Evolutionary conservation across 2,888 invertebrate species (phyloP), one percentile per base, ranked within the genome.

Genomic region (Apamea sordens): DNA sequence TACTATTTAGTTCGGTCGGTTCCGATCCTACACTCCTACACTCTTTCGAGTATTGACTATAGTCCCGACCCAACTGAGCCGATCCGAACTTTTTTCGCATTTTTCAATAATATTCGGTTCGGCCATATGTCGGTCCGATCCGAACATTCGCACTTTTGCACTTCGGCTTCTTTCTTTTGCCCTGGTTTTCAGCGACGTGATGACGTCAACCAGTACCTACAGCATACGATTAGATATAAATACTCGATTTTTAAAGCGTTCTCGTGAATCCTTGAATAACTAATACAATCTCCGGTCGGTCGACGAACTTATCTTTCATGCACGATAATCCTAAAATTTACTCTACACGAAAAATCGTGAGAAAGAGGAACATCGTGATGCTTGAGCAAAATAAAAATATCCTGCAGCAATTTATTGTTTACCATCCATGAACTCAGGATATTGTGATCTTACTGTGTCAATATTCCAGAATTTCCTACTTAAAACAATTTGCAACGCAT

Each of bases 391-490:
- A 61, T 2, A 64, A 36, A 76, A 63, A 73, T 71, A 73, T 76
- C 63, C 28, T 1, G 68, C 15, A 53, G 28, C 67, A 50, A 36
- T 24, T 72, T 77, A 74, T 44, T 67, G 73, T 68, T 65, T 61
- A 21, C 21, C 10, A 32, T 65, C 50, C 41, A 50, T 18, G 8
- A 56, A 47, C 8, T 64, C 61, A 73, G 63, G 32, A 79, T 82
- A 73, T 73, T 75, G 71, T 61, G 68, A 68, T 28, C 44, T n/a
- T 18, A 28, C n/a, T 71, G 28, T 63, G 41, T 59, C 28, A 63
- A 70, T 41, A 67, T 81, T 73, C 18, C 21, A 73, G 47, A 63
- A 59, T 50, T 69, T 73, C 64, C 72, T 18, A 28, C 28, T 36
- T 44, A 21, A 47, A 53, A 73, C 1, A 75, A 75, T 13, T n/a